Percentiles rank a stretch among this genome's conserved stretches.
Evolutionary conservation across 2,888 invertebrate species (phyloP).

Genomic region (Chelonus formosanus): DNA sequence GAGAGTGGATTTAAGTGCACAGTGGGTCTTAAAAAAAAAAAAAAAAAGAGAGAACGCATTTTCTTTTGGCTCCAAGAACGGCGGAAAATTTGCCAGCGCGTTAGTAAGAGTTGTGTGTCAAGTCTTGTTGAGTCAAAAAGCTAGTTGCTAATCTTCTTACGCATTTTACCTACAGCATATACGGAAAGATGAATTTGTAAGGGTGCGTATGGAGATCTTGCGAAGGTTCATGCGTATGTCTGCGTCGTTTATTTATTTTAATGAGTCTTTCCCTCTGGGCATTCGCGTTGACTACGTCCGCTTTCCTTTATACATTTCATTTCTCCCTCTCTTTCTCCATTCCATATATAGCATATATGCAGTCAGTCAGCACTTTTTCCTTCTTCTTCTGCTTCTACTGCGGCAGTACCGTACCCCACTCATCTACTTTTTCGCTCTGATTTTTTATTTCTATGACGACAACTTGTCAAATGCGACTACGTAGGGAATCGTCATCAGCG

Average conservation of each 20-base stretch:
- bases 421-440: slow-evolving; percentile 12
- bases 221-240: slow-evolving; percentile 22
- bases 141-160: slow-evolving; percentile 38
- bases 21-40: background rate
- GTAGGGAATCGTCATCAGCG: slow-evolving; percentile 17
- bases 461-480: background rate
- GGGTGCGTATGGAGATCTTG: slow-evolving; percentile 27
- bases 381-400: background rate
- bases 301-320: slow-evolving; percentile 24
- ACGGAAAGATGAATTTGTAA: slow-evolving; percentile 21
- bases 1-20: slow-evolving; percentile 11
- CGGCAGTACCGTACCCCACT: background rate
- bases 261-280: slow-evolving; percentile 50
- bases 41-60: background rate
- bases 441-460: slow-evolving; percentile 8
- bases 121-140: slow-evolving; percentile 17
- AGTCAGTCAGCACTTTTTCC: background rate
- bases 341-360: slow-evolving; percentile 21
- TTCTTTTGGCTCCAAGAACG: slow-evolving; percentile 1
- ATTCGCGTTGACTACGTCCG: slow-evolving; percentile 29
- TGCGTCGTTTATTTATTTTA: slow-evolving; percentile 57
- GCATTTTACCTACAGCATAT: slow-evolving; percentile 34
- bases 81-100: slow-evolving; percentile 19
- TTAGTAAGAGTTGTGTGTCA: slow-evolving; percentile 12
- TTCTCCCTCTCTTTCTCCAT: slow-evolving; percentile 19